A percentile compares a stretch with the other conserved stretches of the same genome.
Evolutionary conservation across 2,797 vertebrate genomes (phyloP).

Genomic region (Anas georgica): DNA sequence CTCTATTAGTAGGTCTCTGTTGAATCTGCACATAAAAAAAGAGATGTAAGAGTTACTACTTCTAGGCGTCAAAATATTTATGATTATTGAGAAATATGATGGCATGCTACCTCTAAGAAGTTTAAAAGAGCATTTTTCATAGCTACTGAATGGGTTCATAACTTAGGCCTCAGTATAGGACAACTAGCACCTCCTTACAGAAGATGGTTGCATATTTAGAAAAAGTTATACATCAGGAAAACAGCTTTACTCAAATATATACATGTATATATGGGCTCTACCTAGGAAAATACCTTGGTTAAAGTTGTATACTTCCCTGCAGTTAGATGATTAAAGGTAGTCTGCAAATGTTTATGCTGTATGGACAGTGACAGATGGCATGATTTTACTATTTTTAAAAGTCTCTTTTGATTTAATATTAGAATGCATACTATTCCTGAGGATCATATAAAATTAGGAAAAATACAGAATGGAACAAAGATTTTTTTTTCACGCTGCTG

Average conservation of each 20-base stretch:
- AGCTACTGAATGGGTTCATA: background rate
- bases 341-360: background rate
- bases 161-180: background rate
- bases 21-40: background rate
- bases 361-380: background rate
- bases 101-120: background rate
- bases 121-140: background rate
- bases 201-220: background rate
- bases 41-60: background rate
- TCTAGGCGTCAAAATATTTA: background rate
- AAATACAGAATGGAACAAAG: fast-evolving
- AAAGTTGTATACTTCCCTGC: background rate
- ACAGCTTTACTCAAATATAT: background rate
- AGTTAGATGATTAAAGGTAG: background rate
- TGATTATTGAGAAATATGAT: background rate
- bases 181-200: background rate
- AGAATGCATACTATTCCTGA: background rate
- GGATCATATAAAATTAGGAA: background rate
- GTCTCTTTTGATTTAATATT: background rate
- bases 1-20: background rate
- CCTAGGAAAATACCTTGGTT: background rate
- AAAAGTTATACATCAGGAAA: background rate
- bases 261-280: background rate
- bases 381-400: no score
- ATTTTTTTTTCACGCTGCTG: background rate